Percentiles rank a stretch among this genome's conserved stretches.
These are phyloP conservation scores for Sebastes kiyomatsui DNA, from an alignment of 2,797 vertebrate genomes.

Conservation along the genomic window DNA sequence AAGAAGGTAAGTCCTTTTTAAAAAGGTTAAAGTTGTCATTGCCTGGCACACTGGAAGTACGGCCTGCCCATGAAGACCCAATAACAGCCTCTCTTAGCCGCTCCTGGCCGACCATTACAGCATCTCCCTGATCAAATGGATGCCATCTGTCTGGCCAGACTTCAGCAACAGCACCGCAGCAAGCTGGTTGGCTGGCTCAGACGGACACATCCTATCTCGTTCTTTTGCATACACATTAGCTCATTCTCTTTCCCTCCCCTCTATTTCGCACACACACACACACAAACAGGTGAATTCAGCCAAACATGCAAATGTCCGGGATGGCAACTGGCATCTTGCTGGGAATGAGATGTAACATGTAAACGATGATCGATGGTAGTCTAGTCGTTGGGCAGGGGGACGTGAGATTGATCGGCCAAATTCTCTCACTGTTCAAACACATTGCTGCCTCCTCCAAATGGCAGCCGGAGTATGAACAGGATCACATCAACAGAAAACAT, in stretches of 20 bases:
- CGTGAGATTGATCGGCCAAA: slow-evolving; percentile 54
- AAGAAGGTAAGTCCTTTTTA: slow-evolving; percentile 44
- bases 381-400: slow-evolving; percentile 44
- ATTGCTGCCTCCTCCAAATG: slow-evolving; percentile 42
- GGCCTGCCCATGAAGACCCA: slow-evolving; percentile 55
- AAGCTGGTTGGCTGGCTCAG: slow-evolving; percentile 48
- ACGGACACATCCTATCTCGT: slow-evolving; percentile 24
- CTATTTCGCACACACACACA: slow-evolving; percentile 11
- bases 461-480: slow-evolving; percentile 17
- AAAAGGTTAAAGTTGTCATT: slow-evolving; percentile 69
- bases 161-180: slow-evolving; percentile 45
- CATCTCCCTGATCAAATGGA: slow-evolving; percentile 74
- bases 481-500: slow-evolving; percentile 35
- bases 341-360: slow-evolving; percentile 44
- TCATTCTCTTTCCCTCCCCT: not conserved
- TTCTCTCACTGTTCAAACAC: slow-evolving; percentile 55
- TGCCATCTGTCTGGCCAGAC: slow-evolving; percentile 73
- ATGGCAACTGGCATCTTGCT: slow-evolving; percentile 47
- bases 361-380: slow-evolving; percentile 73
- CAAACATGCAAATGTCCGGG: slow-evolving; percentile 58
- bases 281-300: slow-evolving; percentile 37
- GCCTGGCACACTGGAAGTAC: slow-evolving; percentile 44
- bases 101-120: slow-evolving; percentile 66
- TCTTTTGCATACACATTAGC: slow-evolving; percentile 45
- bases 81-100: slow-evolving; percentile 66